A percentile compares a stretch with the other conserved stretches of the same genome.
Evolutionary conservation across 2,888 invertebrate species (phyloP).

Genomic region (Rhagonycha fulva): DNA sequence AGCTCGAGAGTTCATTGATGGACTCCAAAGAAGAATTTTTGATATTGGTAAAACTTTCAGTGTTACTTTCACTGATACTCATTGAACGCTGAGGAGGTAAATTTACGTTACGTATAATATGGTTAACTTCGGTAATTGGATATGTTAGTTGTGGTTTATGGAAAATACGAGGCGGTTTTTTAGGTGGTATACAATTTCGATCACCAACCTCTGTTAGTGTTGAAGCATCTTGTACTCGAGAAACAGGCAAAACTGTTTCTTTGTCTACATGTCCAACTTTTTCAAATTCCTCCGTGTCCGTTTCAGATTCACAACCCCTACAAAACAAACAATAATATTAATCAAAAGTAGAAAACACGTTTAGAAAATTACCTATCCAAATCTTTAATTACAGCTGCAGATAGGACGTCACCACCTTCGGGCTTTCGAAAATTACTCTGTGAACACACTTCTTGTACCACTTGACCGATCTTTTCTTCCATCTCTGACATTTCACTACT

Average conservation of each 20-base stretch:
- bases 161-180: conserved; percentile 55
- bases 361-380: conserved; percentile 47
- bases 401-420: conserved; percentile 49
- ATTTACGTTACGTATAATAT: conserved; percentile 23
- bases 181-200: conserved; percentile 50
- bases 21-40: conserved; percentile 53
- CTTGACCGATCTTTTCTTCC: conserved; percentile 51
- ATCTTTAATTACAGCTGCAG: conserved; percentile 49
- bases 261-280: conserved; percentile 63
- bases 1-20: conserved; percentile 50
- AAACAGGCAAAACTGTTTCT: conserved; percentile 56
- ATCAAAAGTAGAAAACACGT: not conserved
- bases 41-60: conserved; percentile 50
- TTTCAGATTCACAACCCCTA: conserved; percentile 80
- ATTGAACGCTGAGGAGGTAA: conserved; percentile 50
- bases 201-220: conserved; percentile 65
- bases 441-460: conserved; percentile 50
- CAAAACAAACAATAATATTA: conserved; percentile 27
- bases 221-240: conserved; percentile 59
- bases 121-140: conserved; percentile 16
- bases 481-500: conserved; percentile 44
- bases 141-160: conserved; percentile 39
- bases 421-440: conserved; percentile 51
- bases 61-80: conserved; percentile 47
- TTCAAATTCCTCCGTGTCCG: conserved; percentile 83